Evolutionary conservation across 2,113 vertebrate species (phyloP).

Genomic region (human (Homo sapiens)): GRCh38 chr1:95257501-95258000

Average conservation of each 20-base stretch:
- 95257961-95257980: background rate
- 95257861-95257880: background rate
- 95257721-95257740: background rate
- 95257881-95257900: conserved; percentile 5
- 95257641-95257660: background rate
- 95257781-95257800: background rate
- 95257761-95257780: conserved; percentile 16
- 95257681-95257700: background rate
- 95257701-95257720: background rate
- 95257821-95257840: background rate
- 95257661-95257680: background rate
- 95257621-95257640: background rate
- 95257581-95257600: background rate
- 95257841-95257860: background rate
- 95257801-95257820: background rate
- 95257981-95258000: background rate
- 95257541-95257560: background rate
- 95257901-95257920: conserved; percentile 7
- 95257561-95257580: background rate
- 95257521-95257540: background rate
- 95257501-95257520: background rate
- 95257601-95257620: background rate
- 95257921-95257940: conserved; percentile 27
- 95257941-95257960: background rate
- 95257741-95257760: background rate